Conservation (phyloP, 2,797 vertebrate species). For the Aplochiton taeniatus region DNA sequence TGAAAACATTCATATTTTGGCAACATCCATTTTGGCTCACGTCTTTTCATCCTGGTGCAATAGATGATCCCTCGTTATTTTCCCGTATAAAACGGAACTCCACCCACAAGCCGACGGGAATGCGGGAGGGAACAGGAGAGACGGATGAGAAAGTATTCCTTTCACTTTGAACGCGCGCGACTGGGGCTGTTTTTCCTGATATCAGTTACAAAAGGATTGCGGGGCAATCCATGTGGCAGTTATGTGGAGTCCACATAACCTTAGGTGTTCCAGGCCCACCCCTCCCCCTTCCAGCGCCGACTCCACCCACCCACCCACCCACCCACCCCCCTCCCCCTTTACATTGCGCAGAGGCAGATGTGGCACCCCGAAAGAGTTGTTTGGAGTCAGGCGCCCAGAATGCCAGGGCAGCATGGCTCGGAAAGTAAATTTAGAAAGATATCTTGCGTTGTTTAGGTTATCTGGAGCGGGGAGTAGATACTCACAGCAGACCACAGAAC, state of each 20-base stretch:
- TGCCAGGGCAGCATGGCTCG: conserved; percentile 47
- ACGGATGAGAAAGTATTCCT: no score
- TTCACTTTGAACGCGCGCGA: not conserved
- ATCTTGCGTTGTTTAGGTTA: conserved; percentile 59
- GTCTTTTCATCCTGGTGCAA: no score
- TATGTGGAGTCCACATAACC: conserved; percentile 7
- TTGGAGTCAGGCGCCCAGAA: conserved; percentile 46
- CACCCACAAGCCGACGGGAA: no score
- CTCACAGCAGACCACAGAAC: conserved; percentile 25
- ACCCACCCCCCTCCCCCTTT: not conserved
- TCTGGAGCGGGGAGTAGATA: conserved; percentile 45
- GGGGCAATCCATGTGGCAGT: not conserved
- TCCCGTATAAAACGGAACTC: no score
- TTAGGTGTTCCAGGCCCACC: not conserved
- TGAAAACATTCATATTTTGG: not conserved
- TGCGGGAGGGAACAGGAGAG: no score
- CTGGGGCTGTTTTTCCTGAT: conserved; percentile 10
- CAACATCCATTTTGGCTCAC: not conserved
- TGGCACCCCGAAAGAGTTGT: conserved; percentile 52
- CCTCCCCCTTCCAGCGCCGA: not conserved
- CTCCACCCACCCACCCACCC: not conserved
- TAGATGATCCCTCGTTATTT: no score
- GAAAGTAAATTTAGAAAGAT: conserved; percentile 64
- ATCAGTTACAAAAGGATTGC: conserved; percentile 24
- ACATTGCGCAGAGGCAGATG: conserved; percentile 34